Evolutionary conservation across 2,888 invertebrate genomes (phyloP).

Genomic region (Drosophila kokeensis): DNA sequence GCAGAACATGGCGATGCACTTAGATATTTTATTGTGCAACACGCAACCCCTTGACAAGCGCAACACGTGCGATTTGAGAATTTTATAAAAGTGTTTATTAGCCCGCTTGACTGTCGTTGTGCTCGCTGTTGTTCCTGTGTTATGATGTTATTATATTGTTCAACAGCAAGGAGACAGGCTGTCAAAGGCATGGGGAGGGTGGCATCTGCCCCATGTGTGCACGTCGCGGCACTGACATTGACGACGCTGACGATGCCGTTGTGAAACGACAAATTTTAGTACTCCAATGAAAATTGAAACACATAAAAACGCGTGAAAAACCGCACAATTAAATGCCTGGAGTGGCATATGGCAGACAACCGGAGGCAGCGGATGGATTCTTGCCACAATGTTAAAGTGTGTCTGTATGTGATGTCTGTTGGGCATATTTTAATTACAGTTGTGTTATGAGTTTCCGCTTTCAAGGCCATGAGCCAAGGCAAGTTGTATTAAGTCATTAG

Average conservation of each 20-base stretch:
- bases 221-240: constrained; percentile 56
- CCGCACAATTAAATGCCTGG: constrained; percentile 65
- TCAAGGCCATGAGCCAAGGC: constrained; percentile 29
- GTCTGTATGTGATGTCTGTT: constrained; percentile 7
- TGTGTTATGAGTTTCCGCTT: constrained; percentile 35
- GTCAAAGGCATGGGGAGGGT: background rate
- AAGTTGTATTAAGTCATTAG: background rate
- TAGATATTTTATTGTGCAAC: constrained; percentile 69
- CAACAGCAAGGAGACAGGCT: constrained; percentile 12
- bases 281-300: constrained; percentile 70
- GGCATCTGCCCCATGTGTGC: constrained; percentile 16
- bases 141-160: constrained; percentile 27
- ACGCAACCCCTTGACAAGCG: constrained; percentile 70
- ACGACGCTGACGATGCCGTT: constrained; percentile 43
- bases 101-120: constrained; percentile 51
- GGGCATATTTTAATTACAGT: constrained; percentile 31
- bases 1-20: constrained; percentile 72
- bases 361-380: background rate
- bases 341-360: constrained; percentile 20
- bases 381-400: constrained; percentile 1
- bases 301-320: constrained; percentile 69
- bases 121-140: constrained; percentile 18
- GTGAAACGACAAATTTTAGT: constrained; percentile 57
- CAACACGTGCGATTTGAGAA: constrained; percentile 75
- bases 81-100: constrained; percentile 78